Evolutionary conservation across 2,888 invertebrate genomes (phyloP).

Genomic region (Drosophila helvetica): DNA sequence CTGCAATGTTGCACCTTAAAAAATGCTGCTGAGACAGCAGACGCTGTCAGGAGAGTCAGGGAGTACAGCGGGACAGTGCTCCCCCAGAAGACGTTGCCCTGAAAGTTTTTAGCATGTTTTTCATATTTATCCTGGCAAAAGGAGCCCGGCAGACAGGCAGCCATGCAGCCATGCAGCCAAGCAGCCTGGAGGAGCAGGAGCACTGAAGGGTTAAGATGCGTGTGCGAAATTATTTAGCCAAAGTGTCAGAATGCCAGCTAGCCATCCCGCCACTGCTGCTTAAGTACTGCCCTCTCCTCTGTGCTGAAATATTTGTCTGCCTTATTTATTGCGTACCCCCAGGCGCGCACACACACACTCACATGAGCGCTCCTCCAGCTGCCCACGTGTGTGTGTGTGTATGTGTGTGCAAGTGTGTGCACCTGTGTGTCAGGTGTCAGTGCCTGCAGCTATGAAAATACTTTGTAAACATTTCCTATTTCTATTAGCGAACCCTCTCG

Average conservation of each 20-base stretch:
- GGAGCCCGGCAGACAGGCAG: constrained; percentile 63
- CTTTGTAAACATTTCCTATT: constrained; percentile 83
- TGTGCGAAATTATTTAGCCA: constrained; percentile 75
- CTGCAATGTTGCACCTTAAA: constrained; percentile 77
- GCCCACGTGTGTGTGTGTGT: constrained; percentile 6
- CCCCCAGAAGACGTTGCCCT: constrained; percentile 44
- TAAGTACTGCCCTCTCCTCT: constrained; percentile 20
- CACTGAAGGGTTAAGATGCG: constrained; percentile 66
- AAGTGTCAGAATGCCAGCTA: constrained; percentile 71
- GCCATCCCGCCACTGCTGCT: constrained; percentile 25
- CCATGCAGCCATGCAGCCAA: constrained; percentile 42
- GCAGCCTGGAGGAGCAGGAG: constrained; percentile 1
- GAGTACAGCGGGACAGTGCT: background rate
- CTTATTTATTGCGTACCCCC: constrained; percentile 66
- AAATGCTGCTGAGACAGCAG: constrained; percentile 70
- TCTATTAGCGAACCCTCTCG: constrained; percentile 64
- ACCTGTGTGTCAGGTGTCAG: constrained; percentile 79
- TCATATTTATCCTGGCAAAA: constrained; percentile 79
- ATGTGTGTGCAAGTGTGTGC: constrained; percentile 20
- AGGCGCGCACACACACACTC: constrained; percentile 27
- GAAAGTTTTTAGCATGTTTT: constrained; percentile 81
- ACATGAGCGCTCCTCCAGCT: background rate
- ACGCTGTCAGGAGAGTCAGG: constrained; percentile 29
- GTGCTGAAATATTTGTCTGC: constrained; percentile 66
- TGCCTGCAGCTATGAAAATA: constrained; percentile 83